phyloP scores from a whole-genome alignment of 2,113 vertebrate genomes.

The Genyomyrus donnyi region DNA sequence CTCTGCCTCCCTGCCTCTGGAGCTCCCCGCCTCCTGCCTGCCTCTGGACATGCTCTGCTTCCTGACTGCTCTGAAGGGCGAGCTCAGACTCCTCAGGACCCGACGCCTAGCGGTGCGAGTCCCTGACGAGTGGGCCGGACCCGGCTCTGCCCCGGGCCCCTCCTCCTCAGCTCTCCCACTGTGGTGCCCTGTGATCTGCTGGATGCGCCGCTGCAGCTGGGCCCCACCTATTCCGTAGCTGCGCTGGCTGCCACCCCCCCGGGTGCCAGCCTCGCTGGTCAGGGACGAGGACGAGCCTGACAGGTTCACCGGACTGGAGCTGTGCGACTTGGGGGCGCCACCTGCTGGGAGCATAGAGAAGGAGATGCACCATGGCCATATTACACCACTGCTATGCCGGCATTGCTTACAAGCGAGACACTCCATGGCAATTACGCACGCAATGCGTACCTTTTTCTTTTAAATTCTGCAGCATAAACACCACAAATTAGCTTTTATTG shows the following conservation, averaged over 20 bases:
- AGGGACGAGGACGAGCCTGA: constrained; percentile 79
- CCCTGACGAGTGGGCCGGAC: constrained; percentile 8
- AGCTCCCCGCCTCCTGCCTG: constrained; percentile 62
- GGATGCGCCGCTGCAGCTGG: constrained; percentile 77
- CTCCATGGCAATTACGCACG: not conserved
- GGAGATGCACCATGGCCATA: not conserved
- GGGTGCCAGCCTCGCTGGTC: constrained; percentile 75
- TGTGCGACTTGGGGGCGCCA: constrained; percentile 63
- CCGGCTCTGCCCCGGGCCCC: constrained; percentile 8
- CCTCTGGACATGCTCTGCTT: constrained; percentile 74
- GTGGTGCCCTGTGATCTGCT: constrained; percentile 56
- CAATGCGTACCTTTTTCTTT: not conserved
- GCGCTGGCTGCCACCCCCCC: constrained; percentile 70
- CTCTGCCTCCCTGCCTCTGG: constrained; percentile 62
- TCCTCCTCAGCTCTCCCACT: constrained; percentile 34
- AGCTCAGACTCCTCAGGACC: constrained; percentile 52
- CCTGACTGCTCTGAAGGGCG: constrained; percentile 66
- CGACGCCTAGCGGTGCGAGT: constrained; percentile 48
- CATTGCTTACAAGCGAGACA: not conserved
- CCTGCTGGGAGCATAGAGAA: constrained; percentile 50
- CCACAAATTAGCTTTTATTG: not conserved
- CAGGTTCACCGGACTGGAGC: constrained; percentile 71
- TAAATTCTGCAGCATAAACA: not conserved
- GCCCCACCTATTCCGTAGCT: constrained; percentile 92
- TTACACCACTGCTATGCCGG: not conserved